A percentile compares a stretch with the other conserved stretches of the same genome.
phyloP scores from a whole-genome alignment of 2,797 vertebrate genomes.

The Alca torda region DNA sequence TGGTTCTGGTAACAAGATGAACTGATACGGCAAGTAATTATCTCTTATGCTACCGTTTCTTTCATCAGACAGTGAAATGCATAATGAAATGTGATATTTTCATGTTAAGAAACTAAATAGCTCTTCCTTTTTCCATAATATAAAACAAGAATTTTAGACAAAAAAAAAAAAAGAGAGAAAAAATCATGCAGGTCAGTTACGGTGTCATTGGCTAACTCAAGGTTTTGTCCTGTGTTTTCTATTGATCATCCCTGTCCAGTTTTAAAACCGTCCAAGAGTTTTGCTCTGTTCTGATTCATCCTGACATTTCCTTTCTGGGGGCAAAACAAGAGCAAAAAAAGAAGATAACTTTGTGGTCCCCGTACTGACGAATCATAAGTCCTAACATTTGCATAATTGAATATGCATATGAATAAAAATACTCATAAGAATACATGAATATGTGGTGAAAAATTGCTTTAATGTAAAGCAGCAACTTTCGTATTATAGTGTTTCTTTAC shows the following conservation, averaged over 20 bases:
- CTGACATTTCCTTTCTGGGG: not conserved
- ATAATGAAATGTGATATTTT: not conserved
- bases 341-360: not conserved
- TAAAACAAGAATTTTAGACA: not conserved
- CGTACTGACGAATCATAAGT: not conserved
- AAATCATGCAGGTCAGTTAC: not conserved
- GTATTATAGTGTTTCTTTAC: not conserved
- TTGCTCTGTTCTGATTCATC: not conserved
- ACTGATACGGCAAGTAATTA: not conserved
- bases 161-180: not conserved
- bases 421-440: not conserved
- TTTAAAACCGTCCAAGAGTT: not conserved
- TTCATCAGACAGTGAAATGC: not conserved
- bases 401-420: not conserved
- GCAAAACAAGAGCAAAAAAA: not conserved
- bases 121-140: not conserved
- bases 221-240: not conserved
- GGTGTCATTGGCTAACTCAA: not conserved
- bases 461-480: not conserved
- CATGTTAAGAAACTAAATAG: not conserved
- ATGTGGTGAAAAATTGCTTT: not conserved
- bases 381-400: not conserved
- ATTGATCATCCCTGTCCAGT: not conserved
- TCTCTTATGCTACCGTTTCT: not conserved
- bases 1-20: not conserved